These are phyloP conservation scores for Hirtodrosophila confusa DNA, from an alignment of 2,888 invertebrate species.

Conservation along the genomic window DNA sequence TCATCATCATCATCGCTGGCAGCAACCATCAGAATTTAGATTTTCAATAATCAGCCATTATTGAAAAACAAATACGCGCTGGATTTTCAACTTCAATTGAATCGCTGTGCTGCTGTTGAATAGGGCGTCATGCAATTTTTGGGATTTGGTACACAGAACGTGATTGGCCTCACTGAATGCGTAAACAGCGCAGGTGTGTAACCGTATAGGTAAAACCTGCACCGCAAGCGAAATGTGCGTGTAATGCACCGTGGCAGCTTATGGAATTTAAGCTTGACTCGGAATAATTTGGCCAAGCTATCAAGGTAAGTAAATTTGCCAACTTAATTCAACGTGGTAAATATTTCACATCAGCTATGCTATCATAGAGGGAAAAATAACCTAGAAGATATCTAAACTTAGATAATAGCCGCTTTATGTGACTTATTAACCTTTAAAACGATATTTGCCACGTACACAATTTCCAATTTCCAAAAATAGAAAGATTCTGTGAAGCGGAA, in stretches of 20 bases:
- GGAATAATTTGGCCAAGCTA: background rate
- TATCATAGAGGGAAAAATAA: too few relatives aligned
- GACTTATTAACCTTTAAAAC: too few relatives aligned
- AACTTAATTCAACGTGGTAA: background rate
- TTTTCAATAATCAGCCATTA: conserved; percentile 79
- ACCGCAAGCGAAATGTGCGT: conserved; percentile 34
- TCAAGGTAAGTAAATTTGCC: conserved; percentile 6
- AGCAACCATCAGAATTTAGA: conserved; percentile 69
- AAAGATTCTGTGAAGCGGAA: too few relatives aligned
- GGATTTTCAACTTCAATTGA: conserved; percentile 69
- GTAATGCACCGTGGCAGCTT: conserved; percentile 45
- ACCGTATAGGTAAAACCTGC: conserved; percentile 13
- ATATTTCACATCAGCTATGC: background rate
- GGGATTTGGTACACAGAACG: conserved; percentile 64
- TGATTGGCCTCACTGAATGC: conserved; percentile 71
- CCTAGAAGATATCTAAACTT: too few relatives aligned
- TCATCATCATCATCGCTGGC: conserved; percentile 27
- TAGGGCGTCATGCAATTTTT: conserved; percentile 23
- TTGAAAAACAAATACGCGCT: conserved; percentile 77
- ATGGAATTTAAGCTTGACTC: conserved; percentile 18
- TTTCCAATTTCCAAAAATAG: too few relatives aligned
- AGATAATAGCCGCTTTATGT: too few relatives aligned
- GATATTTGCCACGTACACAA: too few relatives aligned
- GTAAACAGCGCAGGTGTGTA: conserved; percentile 50
- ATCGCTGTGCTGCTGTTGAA: conserved; percentile 36